Conservation (phyloP, 2,113 vertebrate genomes). For the Dolichotis patagonum region DNA sequence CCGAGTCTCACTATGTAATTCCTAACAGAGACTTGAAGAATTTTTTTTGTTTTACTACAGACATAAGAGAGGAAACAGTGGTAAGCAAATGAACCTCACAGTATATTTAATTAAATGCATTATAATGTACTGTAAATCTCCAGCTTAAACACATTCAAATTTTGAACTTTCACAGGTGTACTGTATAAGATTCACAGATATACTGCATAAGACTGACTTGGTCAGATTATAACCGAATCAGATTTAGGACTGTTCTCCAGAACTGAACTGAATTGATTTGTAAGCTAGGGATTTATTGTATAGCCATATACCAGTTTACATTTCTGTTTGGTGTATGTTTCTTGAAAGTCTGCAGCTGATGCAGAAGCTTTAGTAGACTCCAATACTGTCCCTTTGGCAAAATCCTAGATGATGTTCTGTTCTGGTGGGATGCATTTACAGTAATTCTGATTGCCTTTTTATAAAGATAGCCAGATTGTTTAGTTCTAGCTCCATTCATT, state of each 20-base stretch:
- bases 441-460: neutral
- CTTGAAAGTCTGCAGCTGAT: neutral
- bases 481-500: conserved; percentile 8
- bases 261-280: neutral
- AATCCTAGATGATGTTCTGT: neutral
- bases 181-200: neutral
- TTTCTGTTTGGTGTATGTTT: neutral
- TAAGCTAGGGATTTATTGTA: neutral
- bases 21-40: neutral
- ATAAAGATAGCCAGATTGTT: neutral
- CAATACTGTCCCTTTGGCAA: neutral
- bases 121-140: neutral
- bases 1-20: conserved; percentile 4
- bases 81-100: neutral
- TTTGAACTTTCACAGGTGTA: neutral
- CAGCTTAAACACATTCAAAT: neutral
- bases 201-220: neutral
- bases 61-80: neutral
- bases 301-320: neutral
- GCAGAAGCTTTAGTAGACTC: neutral
- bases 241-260: neutral
- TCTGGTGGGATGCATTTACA: neutral
- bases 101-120: neutral
- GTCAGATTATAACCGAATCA: neutral
- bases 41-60: neutral